These are phyloP conservation scores for Nylanderia fulva DNA, from an alignment of 1,140 invertebrate genomes.

Conservation along the genomic window DNA sequence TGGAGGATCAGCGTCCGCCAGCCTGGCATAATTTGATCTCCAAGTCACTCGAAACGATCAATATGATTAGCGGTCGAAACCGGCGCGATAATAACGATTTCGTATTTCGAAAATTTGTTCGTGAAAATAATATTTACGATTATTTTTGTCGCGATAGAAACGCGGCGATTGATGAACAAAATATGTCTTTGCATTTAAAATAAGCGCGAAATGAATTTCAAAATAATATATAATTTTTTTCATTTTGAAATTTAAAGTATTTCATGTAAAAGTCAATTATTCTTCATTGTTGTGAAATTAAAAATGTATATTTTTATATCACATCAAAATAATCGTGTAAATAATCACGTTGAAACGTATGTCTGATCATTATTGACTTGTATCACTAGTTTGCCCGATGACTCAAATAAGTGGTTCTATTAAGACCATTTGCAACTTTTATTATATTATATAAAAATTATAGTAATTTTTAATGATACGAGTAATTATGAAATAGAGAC, in stretches of 20 bases:
- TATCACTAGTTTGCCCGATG: neutral
- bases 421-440: neutral
- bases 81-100: neutral
- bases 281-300: neutral
- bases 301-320: neutral
- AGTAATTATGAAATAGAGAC: neutral
- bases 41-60: constrained; percentile 65
- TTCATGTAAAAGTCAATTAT: neutral
- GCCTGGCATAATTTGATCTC: constrained; percentile 71
- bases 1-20: constrained; percentile 78
- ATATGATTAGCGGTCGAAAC: constrained; percentile 60
- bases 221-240: neutral
- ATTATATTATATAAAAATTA: neutral
- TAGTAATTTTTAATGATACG: neutral
- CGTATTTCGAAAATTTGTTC: neutral
- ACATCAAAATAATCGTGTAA: neutral
- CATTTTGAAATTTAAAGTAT: neutral
- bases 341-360: neutral
- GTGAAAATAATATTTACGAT: neutral
- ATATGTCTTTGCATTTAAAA: neutral
- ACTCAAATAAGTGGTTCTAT: neutral
- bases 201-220: neutral
- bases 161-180: neutral
- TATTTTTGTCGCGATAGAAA: neutral
- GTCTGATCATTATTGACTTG: constrained; percentile 12